These are phyloP conservation scores for Scolopax bukidnonensis DNA, from an alignment of 2,797 vertebrate species.

Conservation along the genomic window DNA sequence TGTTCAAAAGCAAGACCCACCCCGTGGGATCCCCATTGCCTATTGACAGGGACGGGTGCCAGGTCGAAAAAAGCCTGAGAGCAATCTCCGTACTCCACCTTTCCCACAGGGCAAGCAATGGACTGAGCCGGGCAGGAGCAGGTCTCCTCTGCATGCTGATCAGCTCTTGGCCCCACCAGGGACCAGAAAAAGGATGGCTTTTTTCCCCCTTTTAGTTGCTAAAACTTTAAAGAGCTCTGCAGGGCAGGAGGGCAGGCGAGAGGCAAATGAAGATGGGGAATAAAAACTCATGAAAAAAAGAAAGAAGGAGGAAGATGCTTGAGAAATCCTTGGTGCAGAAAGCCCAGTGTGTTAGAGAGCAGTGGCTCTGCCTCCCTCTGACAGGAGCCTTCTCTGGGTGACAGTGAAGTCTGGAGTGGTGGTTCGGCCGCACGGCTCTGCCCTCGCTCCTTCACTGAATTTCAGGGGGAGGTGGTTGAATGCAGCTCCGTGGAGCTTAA, in stretches of 20 bases:
- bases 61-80: accelerated
- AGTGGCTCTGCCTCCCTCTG: not conserved
- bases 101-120: not conserved
- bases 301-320: not conserved
- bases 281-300: not conserved
- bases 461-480: not conserved
- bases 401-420: not conserved
- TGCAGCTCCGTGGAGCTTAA: not conserved
- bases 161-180: not conserved
- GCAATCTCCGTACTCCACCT: accelerated
- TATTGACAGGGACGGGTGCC: not conserved
- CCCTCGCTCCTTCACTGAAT: not conserved
- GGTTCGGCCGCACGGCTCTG: not conserved
- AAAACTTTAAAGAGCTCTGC: not conserved
- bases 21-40: not conserved
- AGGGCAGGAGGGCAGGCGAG: not conserved
- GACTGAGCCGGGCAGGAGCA: not conserved
- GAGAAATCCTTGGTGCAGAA: not conserved
- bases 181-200: not conserved
- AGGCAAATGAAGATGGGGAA: not conserved
- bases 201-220: not conserved
- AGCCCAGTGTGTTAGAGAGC: not conserved
- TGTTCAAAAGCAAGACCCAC: not conserved
- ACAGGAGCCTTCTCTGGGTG: not conserved
- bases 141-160: not conserved